Percentiles rank a stretch among this genome's conserved stretches.
Evolutionary conservation across 2,888 invertebrate species (phyloP).

Genomic region (Hirtodrosophila confusa): DNA sequence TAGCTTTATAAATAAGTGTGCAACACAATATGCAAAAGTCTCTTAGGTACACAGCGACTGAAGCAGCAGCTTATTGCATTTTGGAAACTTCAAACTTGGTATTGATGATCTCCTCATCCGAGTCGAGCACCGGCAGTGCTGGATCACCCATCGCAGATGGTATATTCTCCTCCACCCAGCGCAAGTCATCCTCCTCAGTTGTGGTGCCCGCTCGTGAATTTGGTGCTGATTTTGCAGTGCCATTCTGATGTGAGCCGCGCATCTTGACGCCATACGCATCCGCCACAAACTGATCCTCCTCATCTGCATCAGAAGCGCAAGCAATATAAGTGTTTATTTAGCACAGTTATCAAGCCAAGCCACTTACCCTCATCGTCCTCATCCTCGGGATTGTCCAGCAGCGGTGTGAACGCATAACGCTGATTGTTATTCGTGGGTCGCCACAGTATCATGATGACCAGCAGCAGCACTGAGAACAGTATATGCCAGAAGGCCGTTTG

Average conservation of each 20-base stretch:
- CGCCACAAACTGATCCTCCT: conserved; percentile 93
- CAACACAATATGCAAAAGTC: conserved; percentile 49
- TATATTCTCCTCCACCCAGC: conserved; percentile 98
- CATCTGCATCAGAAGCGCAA: conserved; percentile 84
- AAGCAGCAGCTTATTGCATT: conserved; percentile 88
- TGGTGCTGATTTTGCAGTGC: conserved; percentile 82
- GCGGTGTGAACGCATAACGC: conserved; percentile 96
- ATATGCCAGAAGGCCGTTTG: conserved; percentile 98
- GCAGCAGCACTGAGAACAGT: conserved; percentile 93
- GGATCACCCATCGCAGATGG: conserved; percentile 90
- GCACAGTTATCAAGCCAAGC: neutral
- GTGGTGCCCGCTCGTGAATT: conserved; percentile 81
- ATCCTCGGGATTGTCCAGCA: conserved; percentile 93
- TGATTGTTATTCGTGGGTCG: conserved; percentile 98
- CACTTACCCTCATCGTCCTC: conserved; percentile 88
- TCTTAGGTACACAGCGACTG: conserved; percentile 46
- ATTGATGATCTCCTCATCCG: conserved; percentile 92
- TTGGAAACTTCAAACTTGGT: conserved; percentile 95
- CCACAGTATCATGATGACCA: conserved; percentile 98
- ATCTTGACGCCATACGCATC: conserved; percentile 94
- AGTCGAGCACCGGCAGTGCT: conserved; percentile 89
- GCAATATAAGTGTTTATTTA: neutral
- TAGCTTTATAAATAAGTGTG: conserved; percentile 46
- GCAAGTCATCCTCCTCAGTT: conserved; percentile 90
- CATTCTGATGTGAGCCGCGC: conserved; percentile 85